Evolutionary conservation across 2,797 vertebrate genomes (phyloP).

Genomic region (Pygocentrus nattereri): DNA sequence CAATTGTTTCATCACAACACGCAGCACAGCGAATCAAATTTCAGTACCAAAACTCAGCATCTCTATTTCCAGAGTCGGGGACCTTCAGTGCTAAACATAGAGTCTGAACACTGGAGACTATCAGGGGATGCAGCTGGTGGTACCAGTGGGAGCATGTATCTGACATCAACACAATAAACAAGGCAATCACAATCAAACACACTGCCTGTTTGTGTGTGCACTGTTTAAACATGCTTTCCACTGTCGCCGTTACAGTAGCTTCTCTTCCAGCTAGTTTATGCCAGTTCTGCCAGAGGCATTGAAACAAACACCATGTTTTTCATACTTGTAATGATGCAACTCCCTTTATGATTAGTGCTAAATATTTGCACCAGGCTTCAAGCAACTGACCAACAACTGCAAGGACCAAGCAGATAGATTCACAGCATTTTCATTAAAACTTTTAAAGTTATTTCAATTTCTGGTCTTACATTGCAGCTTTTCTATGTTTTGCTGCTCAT

Average conservation of each 20-base stretch:
- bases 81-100: constrained; percentile 66
- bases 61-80: neutral
- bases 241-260: neutral
- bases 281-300: neutral
- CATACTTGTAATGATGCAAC: neutral
- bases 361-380: neutral
- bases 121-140: constrained; percentile 67
- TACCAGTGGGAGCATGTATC: constrained; percentile 74
- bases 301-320: neutral
- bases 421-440: too few species aligned
- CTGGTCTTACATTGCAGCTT: too few species aligned
- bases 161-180: constrained; percentile 71
- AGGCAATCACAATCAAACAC: constrained; percentile 58
- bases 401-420: too few species aligned
- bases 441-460: too few species aligned
- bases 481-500: too few species aligned
- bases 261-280: neutral
- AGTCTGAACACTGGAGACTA: constrained; percentile 71
- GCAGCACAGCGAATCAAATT: neutral
- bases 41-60: neutral
- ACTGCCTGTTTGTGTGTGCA: constrained; percentile 53
- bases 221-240: constrained; percentile 5
- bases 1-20: too few species aligned
- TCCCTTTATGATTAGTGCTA: neutral
- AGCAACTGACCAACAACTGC: neutral